phyloP scores from a whole-genome alignment of 1,140 invertebrate species.

The Gryon sp. region DNA sequence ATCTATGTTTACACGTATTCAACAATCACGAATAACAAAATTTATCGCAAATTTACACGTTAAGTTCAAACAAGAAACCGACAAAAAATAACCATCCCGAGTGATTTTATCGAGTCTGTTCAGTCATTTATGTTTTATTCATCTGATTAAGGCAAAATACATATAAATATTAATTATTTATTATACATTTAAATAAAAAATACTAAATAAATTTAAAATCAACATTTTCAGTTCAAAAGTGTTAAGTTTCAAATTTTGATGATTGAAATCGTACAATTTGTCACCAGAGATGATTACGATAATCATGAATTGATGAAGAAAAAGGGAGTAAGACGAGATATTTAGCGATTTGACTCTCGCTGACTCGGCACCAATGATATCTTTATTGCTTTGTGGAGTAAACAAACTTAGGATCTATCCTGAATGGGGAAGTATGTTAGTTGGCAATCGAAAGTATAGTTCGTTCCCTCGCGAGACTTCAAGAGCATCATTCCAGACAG shows the following conservation, averaged over 20 bases:
- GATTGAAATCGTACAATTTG: background rate
- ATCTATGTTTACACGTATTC: conserved; percentile 57
- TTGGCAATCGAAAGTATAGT: conserved; percentile 68
- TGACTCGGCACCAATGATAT: conserved; percentile 70
- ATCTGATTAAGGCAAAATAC: too few relatives aligned
- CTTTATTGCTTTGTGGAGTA: conserved; percentile 71
- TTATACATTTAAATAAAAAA: too few relatives aligned
- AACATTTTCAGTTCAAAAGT: too few relatives aligned
- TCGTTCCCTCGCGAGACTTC: conserved; percentile 46
- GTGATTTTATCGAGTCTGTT: too few relatives aligned
- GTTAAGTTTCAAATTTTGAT: background rate
- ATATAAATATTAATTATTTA: too few relatives aligned
- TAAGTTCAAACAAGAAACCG: too few relatives aligned
- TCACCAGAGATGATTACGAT: conserved; percentile 1
- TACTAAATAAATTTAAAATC: too few relatives aligned
- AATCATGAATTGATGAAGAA: conserved; percentile 35
- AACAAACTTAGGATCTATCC: conserved; percentile 69
- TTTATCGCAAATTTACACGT: background rate
- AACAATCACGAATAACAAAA: conserved; percentile 23
- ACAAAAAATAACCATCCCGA: too few relatives aligned
- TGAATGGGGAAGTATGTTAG: conserved; percentile 62
- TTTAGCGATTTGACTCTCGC: conserved; percentile 61
- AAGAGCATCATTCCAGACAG: conserved; percentile 45
- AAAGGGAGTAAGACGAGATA: conserved; percentile 16
- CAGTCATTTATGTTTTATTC: too few relatives aligned